phyloP scores from a whole-genome alignment of 2,888 invertebrate species.

The Drosophila gaucha region DNA sequence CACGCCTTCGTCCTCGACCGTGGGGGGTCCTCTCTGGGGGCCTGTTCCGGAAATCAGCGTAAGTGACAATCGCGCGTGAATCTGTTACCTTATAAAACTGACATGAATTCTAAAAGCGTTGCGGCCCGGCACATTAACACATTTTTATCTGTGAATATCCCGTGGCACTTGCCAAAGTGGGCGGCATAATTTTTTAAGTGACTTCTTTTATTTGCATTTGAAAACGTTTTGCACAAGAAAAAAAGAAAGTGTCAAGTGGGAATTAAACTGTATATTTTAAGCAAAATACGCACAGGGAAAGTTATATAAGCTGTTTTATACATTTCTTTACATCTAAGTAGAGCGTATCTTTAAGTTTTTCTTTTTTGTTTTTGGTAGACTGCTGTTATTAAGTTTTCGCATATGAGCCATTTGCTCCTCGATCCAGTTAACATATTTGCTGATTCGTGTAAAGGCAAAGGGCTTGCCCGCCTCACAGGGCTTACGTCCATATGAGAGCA shows the following conservation, averaged over 20 bases:
- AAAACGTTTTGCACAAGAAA: slow-evolving; percentile 41
- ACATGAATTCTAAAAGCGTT: slow-evolving; percentile 80
- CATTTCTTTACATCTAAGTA: background rate
- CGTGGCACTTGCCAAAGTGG: slow-evolving; percentile 56
- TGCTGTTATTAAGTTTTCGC: no score
- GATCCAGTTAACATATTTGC: slow-evolving; percentile 60
- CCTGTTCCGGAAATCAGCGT: slow-evolving; percentile 56
- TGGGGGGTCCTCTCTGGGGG: slow-evolving; percentile 56
- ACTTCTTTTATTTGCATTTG: slow-evolving; percentile 77
- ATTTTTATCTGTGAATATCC: slow-evolving; percentile 52
- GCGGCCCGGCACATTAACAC: slow-evolving; percentile 66
- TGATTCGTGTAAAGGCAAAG: slow-evolving; percentile 66
- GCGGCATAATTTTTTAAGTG: slow-evolving; percentile 75
- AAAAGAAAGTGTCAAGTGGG: slow-evolving; percentile 45
- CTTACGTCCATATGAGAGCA: slow-evolving; percentile 80
- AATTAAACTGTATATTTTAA: slow-evolving; percentile 58
- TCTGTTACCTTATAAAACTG: slow-evolving; percentile 74
- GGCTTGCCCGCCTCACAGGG: slow-evolving; percentile 47
- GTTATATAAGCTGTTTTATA: background rate
- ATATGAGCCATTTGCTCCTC: slow-evolving; percentile 33
- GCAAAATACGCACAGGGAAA: background rate
- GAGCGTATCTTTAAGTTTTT: background rate
- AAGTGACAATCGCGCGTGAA: slow-evolving; percentile 64
- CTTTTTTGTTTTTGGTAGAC: background rate
- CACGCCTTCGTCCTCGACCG: slow-evolving; percentile 1